phyloP scores from a whole-genome alignment of 2,888 invertebrate genomes.

The Himalopsyche anomala region DNA sequence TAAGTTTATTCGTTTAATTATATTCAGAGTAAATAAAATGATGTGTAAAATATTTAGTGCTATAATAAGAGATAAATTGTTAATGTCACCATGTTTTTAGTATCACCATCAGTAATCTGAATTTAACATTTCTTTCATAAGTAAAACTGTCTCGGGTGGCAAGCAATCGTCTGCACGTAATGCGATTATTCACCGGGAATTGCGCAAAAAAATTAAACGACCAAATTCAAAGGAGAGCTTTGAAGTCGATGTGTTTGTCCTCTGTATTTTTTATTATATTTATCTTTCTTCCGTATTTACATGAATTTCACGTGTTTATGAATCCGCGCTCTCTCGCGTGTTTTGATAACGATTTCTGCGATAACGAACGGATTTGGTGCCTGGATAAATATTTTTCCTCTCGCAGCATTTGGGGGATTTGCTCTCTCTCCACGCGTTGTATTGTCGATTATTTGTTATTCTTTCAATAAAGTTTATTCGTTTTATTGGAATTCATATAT shows the following conservation, averaged over 20 bases:
- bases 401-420: conserved; percentile 23
- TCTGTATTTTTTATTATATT: conserved; percentile 45
- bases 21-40: too few relatives aligned
- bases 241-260: conserved; percentile 41
- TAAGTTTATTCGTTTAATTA: too few relatives aligned
- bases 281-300: conserved; percentile 43
- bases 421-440: neutral
- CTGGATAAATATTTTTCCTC: conserved; percentile 37
- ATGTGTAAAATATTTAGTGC: too few relatives aligned
- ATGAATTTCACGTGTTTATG: conserved; percentile 43
- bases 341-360: conserved; percentile 38
- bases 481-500: conserved; percentile 13
- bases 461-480: conserved; percentile 21
- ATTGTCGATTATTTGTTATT: conserved; percentile 42
- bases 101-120: neutral
- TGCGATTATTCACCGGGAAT: conserved; percentile 54
- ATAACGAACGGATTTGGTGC: conserved; percentile 37
- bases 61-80: conserved; percentile 3
- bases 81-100: conserved; percentile 8
- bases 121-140: conserved; percentile 35
- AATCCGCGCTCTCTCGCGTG: conserved; percentile 38
- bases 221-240: conserved; percentile 24
- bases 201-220: conserved; percentile 56
- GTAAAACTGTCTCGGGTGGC: conserved; percentile 36
- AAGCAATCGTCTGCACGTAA: conserved; percentile 59